Percentiles rank a stretch among this genome's conserved stretches.
Conservation (phyloP, 2,888 invertebrate genomes). For the Synergus laeviventris region DNA sequence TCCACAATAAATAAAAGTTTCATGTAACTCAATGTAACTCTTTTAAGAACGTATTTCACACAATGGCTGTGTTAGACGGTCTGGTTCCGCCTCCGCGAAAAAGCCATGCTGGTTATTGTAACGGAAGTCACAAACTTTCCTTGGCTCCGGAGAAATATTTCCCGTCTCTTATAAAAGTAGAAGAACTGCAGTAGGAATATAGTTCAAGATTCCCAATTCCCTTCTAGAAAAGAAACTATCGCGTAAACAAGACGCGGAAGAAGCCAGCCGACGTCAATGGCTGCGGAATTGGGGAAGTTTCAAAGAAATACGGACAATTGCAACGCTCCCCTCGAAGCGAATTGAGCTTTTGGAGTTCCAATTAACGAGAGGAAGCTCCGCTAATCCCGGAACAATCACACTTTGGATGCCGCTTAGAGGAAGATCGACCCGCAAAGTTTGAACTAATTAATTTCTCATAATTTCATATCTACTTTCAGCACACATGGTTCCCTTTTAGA, state of each 20-base stretch:
- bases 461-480: slow-evolving; percentile 75
- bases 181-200: not conserved
- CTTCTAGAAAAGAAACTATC: slow-evolving; percentile 26
- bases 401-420: slow-evolving; percentile 68
- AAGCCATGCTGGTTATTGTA: slow-evolving; percentile 3
- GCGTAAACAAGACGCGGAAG: slow-evolving; percentile 33
- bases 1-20: not conserved
- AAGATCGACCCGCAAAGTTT: slow-evolving; percentile 64
- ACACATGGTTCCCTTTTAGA: slow-evolving; percentile 65
- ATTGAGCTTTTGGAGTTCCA: slow-evolving; percentile 59
- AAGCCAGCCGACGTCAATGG: slow-evolving; percentile 30
- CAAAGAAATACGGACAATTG: slow-evolving; percentile 29
- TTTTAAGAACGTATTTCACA: not conserved
- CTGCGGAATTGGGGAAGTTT: slow-evolving; percentile 35
- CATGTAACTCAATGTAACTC: not conserved
- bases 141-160: slow-evolving; percentile 31
- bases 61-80: slow-evolving; percentile 4
- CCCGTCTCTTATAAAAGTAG: slow-evolving; percentile 5
- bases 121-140: slow-evolving; percentile 26
- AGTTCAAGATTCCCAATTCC: slow-evolving; percentile 30
- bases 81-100: slow-evolving; percentile 7
- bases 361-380: slow-evolving; percentile 66
- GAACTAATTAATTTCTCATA: slow-evolving; percentile 74
- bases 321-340: slow-evolving; percentile 4
- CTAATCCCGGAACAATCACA: slow-evolving; percentile 74